phyloP scores from a whole-genome alignment of 2,113 vertebrate genomes.

The Chloropsis hardwickii region DNA sequence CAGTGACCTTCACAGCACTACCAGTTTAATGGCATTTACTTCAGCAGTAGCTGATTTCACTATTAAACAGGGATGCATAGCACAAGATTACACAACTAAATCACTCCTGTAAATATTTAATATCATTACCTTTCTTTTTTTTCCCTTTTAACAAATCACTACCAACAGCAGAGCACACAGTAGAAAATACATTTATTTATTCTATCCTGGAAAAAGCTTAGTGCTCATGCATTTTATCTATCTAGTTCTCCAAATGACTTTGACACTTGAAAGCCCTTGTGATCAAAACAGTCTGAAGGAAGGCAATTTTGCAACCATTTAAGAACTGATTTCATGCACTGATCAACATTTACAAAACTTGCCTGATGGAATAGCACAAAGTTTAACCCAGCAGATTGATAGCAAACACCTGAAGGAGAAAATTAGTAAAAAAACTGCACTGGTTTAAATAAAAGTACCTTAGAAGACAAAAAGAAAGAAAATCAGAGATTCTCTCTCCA shows the following conservation, averaged over 20 bases:
- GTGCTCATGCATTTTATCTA: conserved; percentile 76
- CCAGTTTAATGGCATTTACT: conserved; percentile 71
- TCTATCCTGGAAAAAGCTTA: conserved; percentile 70
- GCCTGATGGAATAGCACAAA: conserved; percentile 46
- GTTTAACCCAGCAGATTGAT: conserved; percentile 44
- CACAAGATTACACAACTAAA: conserved; percentile 77
- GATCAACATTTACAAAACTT: conserved; percentile 69
- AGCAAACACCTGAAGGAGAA: conserved; percentile 50
- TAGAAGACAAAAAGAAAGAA: conserved; percentile 8
- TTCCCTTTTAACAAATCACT: conserved; percentile 74
- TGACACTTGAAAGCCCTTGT: conserved; percentile 77
- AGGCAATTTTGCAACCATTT: conserved; percentile 74
- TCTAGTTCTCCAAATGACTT: conserved; percentile 77
- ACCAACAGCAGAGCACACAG: conserved; percentile 69
- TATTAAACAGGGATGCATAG: conserved; percentile 67
- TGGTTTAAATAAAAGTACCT: conserved; percentile 29
- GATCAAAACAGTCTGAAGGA: conserved; percentile 75
- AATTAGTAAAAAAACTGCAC: conserved; percentile 33
- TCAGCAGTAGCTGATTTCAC: conserved; percentile 74
- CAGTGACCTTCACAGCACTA: conserved; percentile 71
- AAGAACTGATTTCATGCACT: conserved; percentile 72
- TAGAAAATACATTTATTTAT: conserved; percentile 79
- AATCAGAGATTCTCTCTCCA: neutral
- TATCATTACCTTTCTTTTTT: conserved; percentile 70
- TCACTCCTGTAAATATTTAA: conserved; percentile 82